Base-by-base conservation (phyloP, 2,113 vertebrate genomes). In the Progne subis region DNA sequence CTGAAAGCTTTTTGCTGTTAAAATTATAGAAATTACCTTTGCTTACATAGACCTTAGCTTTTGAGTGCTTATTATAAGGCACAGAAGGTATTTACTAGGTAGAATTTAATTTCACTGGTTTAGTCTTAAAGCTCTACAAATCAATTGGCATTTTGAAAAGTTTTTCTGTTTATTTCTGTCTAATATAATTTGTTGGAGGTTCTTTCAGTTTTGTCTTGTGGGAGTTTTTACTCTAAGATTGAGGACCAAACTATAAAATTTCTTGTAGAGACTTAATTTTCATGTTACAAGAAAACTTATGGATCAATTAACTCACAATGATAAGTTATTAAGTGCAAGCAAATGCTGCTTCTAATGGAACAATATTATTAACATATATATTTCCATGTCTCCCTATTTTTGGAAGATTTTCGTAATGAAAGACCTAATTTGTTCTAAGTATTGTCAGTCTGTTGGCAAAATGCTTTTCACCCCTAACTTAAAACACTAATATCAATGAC, bases 11-110 rank as follows among this genome's bases (percentile, higher is more conserved):
- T 90, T 56, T 60, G 32, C 23, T 78, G 11, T 55, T 76, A 75
- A 67, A 91, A 82, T 68, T 71, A 77, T 29, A 92, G 56, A 95
- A 86, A 70, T 93, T 0, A 90, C 78, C 70, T 87, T 91, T 84
- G 15, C 11, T 94, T 90, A 87, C 46, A 64, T 2, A 83, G 32
- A 74, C 21, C 3, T 57, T 26, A 86, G 14, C 5, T 88, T 94
- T 37, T 70, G 20, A 34, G 9, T 53, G 39, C 5, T 55, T 59
- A 34, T 12, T 63, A 49, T 53, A 60, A 86, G 21, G n/a, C 25
- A 69, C 1, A 2, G 14, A 17, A 84, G 18, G 16, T 14, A 74
- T 44, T 14, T 72, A 64, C 65, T 15, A 61, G 18, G 18, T 29
- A 55, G 39, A 87, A 57, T 44, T 61, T n/a, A 57, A 70, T 91